Conservation (phyloP, 2,113 vertebrate species). For the Leptocoma aspasia region DNA sequence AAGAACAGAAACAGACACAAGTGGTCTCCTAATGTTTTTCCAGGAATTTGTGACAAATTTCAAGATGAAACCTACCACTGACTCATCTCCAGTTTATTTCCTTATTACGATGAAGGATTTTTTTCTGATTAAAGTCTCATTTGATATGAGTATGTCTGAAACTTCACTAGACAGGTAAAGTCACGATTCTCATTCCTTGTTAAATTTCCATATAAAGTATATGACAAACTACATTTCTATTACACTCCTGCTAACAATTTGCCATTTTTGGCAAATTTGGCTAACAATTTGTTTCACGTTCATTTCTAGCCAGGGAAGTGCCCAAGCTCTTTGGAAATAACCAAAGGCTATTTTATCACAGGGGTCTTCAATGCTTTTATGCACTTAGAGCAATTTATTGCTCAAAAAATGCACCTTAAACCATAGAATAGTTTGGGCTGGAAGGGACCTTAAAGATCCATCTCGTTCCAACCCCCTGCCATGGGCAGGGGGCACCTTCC, state of each 20-base stretch:
- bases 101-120: accelerated
- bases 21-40: background rate
- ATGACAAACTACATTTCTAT: background rate
- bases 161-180: background rate
- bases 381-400: background rate
- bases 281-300: accelerated
- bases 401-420: background rate
- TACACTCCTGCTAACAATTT: background rate
- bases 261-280: too few species aligned
- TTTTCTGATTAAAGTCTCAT: background rate
- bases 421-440: background rate
- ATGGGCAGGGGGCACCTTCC: background rate
- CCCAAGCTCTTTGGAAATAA: background rate
- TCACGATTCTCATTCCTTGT: accelerated
- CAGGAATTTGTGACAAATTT: background rate
- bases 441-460: background rate
- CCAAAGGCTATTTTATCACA: background rate
- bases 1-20: background rate
- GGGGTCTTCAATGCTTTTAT: background rate
- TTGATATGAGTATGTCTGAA: background rate
- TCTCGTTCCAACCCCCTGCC: background rate
- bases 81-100: background rate
- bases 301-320: background rate
- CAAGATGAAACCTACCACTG: background rate
- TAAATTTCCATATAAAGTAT: background rate